Evolutionary conservation across 2,888 invertebrate genomes (phyloP), one percentile per base, ranked within the genome.

Genomic region (Apamea epomidion): DNA sequence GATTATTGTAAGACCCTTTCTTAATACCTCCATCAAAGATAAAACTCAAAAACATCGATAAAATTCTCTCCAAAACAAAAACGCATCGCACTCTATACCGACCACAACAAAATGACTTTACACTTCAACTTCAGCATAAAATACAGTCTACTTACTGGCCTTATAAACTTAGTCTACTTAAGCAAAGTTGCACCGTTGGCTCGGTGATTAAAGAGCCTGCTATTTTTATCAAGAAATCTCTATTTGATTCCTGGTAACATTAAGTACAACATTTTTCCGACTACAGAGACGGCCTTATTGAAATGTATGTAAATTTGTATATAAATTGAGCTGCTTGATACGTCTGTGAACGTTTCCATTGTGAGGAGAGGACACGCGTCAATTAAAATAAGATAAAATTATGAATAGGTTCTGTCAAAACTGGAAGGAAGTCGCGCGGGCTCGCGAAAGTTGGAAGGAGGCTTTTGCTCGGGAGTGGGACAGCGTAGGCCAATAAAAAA

Each of bases 281-380:
- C 89, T 90, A 88, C 78, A 87, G 87, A 90, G 86, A 89, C 89
- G 89, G 87, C 87, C 85, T 92, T 94, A 95, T 96, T 96, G 92
- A 95, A 95, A 95, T 95, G 92, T 95, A 96, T 95, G 95, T 92
- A 93, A 95, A 96, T 95, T 93, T 88, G 88, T 88, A 90, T 91
- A 92, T 93, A 93, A 92, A 91, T 91, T 90, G 90, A 91, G 91
- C 92, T 90, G 90, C 92, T 91, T 91, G 91, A 91, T 92, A 90
- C 83, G 85, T 84, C 86, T 78, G 64, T 8, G 88, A 67, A 37
- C 71, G 94, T 94, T 85, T 93, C 93, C 96, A 94, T 88, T 94
- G 89, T 74, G 7, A 12, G 60, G 76, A 58, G 42, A 86, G 12
- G 42, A 82, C 25, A 68, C 32, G 16, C 21, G 71, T 48, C 10